Conservation (phyloP, 2,797 vertebrate species). For the Anniella stebbinsi region DNA sequence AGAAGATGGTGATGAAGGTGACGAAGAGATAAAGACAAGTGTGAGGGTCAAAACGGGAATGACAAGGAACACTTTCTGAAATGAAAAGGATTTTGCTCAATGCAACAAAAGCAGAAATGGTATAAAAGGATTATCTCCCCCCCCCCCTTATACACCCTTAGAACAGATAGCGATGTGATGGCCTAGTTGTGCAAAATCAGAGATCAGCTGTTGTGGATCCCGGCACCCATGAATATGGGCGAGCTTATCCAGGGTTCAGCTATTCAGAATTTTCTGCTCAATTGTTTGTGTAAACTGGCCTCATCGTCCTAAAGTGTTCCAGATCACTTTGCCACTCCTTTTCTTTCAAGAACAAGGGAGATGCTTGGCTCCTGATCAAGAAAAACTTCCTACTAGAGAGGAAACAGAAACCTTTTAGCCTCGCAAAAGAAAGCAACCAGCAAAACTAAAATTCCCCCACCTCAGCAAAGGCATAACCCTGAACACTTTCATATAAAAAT, state of each 20-base stretch:
- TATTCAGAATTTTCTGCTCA: conserved; percentile 3
- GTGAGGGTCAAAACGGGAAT: neutral
- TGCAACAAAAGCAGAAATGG: neutral
- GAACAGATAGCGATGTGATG: neutral
- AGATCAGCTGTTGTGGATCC: neutral
- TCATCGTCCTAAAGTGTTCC: conserved; percentile 17
- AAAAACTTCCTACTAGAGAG: conserved; percentile 33
- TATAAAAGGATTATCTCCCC: neutral
- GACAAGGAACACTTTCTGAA: neutral
- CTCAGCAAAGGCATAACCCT: neutral
- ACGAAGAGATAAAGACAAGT: neutral
- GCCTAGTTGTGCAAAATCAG: neutral
- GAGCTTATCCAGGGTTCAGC: neutral
- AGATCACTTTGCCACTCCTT: conserved; percentile 28
- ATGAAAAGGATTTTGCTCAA: neutral
- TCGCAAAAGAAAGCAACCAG: conserved; percentile 7
- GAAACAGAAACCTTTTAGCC: conserved; percentile 30
- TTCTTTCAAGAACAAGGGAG: conserved; percentile 22
- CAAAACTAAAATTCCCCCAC: conserved; percentile 14
- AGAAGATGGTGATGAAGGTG: no score
- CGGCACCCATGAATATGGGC: neutral
- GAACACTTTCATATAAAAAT: neutral
- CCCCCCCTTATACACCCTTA: neutral
- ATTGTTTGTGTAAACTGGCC: neutral
- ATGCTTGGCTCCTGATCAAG: conserved; percentile 8